phyloP scores from a whole-genome alignment of 53 echinoderm and acorn worm species.

The Temnopleurus reevesii region DNA sequence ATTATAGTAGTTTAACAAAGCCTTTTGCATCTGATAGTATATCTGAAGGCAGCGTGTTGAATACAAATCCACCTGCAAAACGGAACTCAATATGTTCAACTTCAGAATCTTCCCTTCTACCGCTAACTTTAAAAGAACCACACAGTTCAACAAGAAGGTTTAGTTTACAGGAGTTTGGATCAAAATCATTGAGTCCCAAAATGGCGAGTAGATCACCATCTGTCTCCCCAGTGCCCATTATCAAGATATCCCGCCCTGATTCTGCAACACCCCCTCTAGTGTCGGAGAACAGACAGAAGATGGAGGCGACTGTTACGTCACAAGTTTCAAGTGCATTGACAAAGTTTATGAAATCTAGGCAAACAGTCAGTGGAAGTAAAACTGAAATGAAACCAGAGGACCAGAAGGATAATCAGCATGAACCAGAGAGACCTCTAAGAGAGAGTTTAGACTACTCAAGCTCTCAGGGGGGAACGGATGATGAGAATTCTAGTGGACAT shows the following conservation, averaged over 20 bases:
- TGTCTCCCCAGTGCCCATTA: conserved; percentile 23
- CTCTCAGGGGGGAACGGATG: conserved; percentile 24
- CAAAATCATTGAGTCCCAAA: not conserved
- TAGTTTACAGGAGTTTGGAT: not conserved
- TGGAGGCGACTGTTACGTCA: conserved; percentile 36
- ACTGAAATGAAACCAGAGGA: not conserved
- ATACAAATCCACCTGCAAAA: conserved; percentile 24
- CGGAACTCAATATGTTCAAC: conserved; percentile 60
- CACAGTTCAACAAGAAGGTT: not conserved
- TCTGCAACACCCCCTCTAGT: conserved; percentile 13
- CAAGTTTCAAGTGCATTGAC: conserved; percentile 65
- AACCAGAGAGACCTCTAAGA: not conserved
- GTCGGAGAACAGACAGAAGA: not conserved
- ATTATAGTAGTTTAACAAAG: not conserved
- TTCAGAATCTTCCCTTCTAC: not conserved
- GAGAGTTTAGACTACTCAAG: not conserved
- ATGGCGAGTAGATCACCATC: not conserved
- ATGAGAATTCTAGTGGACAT: conserved; percentile 28
- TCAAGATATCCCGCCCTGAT: conserved; percentile 26
- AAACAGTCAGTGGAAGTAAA: conserved; percentile 6
- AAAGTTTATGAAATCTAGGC: conserved; percentile 63
- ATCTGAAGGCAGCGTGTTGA: not conserved
- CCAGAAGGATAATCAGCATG: not conserved
- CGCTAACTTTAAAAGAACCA: conserved; percentile 1
- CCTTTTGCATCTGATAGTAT: not conserved